These are phyloP conservation scores for Dryobotodes eremita DNA, from an alignment of 2,888 invertebrate species.

Conservation along the genomic window DNA sequence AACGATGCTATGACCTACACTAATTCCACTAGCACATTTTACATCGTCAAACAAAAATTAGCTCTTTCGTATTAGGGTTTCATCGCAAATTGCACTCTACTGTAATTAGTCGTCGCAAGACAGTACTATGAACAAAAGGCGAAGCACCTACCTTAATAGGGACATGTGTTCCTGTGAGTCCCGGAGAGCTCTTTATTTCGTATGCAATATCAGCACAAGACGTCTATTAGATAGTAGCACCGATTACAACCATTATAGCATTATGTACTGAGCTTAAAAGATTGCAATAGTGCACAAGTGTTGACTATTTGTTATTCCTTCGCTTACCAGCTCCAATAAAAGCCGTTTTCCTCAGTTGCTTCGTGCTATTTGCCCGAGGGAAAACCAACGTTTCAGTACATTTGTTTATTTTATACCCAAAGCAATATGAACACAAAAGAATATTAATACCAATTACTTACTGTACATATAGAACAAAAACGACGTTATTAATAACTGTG, in stretches of 20 bases:
- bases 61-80: constrained; percentile 25
- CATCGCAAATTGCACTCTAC: constrained; percentile 7
- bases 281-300: constrained; percentile 65
- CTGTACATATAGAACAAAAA: constrained; percentile 22
- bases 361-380: constrained; percentile 54
- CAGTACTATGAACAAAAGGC: constrained; percentile 2
- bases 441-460: constrained; percentile 53
- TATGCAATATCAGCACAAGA: constrained; percentile 28
- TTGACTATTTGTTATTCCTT: constrained; percentile 63
- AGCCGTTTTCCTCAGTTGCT: constrained; percentile 59
- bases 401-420: constrained; percentile 58
- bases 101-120: constrained; percentile 26
- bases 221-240: constrained; percentile 22
- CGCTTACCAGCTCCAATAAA: constrained; percentile 63
- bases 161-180: constrained; percentile 8
- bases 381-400: constrained; percentile 50
- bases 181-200: constrained; percentile 15
- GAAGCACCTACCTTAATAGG: background rate
- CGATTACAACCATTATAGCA: constrained; percentile 44
- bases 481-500: constrained; percentile 18
- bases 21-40: constrained; percentile 66
- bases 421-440: constrained; percentile 52
- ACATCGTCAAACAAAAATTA: constrained; percentile 38
- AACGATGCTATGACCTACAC: constrained; percentile 67
- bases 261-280: constrained; percentile 56